Evolutionary conservation across 2,888 invertebrate species (phyloP).

Genomic region (Plebejus melissa): DNA sequence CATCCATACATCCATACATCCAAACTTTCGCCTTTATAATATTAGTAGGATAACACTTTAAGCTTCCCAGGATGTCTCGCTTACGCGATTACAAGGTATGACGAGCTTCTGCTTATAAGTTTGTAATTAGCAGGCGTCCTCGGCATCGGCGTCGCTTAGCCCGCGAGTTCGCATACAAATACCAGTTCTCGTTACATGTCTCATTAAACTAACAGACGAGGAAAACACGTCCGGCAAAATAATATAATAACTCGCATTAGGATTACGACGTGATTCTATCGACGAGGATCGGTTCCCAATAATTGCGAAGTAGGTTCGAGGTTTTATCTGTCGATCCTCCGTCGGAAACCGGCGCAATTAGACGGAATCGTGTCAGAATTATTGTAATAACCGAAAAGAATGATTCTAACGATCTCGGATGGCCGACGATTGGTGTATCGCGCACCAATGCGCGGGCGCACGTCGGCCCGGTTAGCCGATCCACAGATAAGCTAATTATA

Average conservation of each 20-base stretch:
- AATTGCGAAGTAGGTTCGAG: constrained; percentile 45
- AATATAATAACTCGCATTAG: constrained; percentile 56
- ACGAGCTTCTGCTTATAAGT: constrained; percentile 41
- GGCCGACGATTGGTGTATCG: constrained; percentile 63
- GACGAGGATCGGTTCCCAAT: constrained; percentile 51
- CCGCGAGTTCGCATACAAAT: constrained; percentile 48
- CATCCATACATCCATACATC: too few relatives aligned
- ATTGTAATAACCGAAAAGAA: constrained; percentile 78
- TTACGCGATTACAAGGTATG: constrained; percentile 39
- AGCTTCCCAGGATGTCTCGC: background rate
- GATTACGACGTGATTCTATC: constrained; percentile 56
- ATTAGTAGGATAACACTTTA: background rate
- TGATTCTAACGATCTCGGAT: constrained; percentile 66
- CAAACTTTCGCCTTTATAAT: too few relatives aligned
- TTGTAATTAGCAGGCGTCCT: constrained; percentile 56
- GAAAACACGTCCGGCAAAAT: constrained; percentile 62
- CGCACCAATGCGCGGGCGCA: constrained; percentile 72
- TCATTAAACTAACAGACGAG: constrained; percentile 41
- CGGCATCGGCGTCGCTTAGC: constrained; percentile 57
- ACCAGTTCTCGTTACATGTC: constrained; percentile 40
- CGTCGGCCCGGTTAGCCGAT: constrained; percentile 57
- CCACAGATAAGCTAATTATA: constrained; percentile 72
- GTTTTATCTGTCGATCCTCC: constrained; percentile 54
- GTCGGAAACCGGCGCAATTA: constrained; percentile 72
- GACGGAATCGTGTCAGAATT: constrained; percentile 73